A percentile compares a stretch with the other conserved stretches of the same genome.
Conservation (phyloP, 2,888 invertebrate species). For the Dolomedes plantarius region DNA sequence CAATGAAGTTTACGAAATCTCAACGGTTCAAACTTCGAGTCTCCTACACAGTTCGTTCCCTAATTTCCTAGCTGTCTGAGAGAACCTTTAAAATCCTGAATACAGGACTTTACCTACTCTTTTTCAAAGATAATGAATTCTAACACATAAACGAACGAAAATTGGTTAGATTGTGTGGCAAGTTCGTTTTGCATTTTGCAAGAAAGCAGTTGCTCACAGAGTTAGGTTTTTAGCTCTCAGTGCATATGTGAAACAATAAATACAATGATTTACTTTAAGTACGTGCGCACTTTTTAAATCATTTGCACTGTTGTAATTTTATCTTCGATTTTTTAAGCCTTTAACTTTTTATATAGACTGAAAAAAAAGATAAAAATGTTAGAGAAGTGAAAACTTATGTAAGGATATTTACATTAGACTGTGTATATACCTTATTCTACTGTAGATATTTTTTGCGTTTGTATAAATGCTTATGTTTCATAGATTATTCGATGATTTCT, state of each 20-base stretch:
- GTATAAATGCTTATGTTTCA: conserved; percentile 24
- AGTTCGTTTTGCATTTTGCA: not conserved
- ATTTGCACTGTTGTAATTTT: conserved; percentile 34
- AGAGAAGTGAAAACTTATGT: conserved; percentile 26
- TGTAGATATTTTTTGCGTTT: conserved; percentile 46
- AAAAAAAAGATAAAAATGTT: not conserved
- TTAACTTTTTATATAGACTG: conserved; percentile 36
- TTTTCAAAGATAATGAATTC: no score
- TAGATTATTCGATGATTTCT: conserved; percentile 33
- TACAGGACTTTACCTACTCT: no score
- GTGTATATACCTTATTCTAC: conserved; percentile 46
- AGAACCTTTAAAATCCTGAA: no score
- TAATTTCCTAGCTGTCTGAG: no score
- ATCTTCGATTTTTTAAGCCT: conserved; percentile 41
- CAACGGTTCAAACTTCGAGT: no score
- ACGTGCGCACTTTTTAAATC: conserved; percentile 44
- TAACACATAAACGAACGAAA: not conserved
- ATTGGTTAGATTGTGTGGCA: no score
- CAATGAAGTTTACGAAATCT: no score
- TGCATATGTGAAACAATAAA: conserved; percentile 3
- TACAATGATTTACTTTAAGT: conserved; percentile 24
- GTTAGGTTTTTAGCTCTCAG: not conserved
- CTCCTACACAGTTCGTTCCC: no score
- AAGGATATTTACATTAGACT: conserved; percentile 25
- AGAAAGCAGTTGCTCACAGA: conserved; percentile 9